phyloP scores from a whole-genome alignment of 2,113 vertebrate species.

The Vulpes lagopus region DNA sequence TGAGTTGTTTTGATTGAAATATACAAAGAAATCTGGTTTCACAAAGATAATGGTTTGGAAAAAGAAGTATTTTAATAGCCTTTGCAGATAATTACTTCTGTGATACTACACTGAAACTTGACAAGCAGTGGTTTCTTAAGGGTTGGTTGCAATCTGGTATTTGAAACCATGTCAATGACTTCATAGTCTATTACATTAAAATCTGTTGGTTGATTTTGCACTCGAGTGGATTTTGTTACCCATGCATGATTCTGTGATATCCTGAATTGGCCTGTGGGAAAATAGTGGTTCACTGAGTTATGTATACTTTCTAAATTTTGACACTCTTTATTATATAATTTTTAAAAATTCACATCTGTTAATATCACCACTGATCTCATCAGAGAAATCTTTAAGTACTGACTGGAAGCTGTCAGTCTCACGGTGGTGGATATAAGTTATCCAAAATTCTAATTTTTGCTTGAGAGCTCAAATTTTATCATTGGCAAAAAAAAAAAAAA shows the following conservation, averaged over 20 bases:
- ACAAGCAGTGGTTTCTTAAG: conserved; percentile 43
- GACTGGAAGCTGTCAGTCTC: neutral
- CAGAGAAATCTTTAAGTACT: neutral
- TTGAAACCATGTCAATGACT: conserved; percentile 31
- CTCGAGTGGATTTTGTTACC: conserved; percentile 6
- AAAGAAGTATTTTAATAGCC: conserved; percentile 37
- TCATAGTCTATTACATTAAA: neutral
- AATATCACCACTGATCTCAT: conserved; percentile 28
- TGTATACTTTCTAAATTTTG: neutral
- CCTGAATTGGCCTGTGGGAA: neutral
- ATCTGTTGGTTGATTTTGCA: neutral
- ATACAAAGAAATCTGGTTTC: neutral
- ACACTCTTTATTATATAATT: neutral
- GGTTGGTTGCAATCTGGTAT: conserved; percentile 23
- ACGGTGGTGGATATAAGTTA: neutral
- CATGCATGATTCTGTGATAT: neutral
- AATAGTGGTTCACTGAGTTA: conserved; percentile 36
- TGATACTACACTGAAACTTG: conserved; percentile 11
- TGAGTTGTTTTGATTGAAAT: conserved; percentile 8
- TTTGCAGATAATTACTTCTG: conserved; percentile 12
- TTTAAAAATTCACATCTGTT: neutral
- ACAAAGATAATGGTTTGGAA: conserved; percentile 6
- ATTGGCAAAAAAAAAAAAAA: neutral
- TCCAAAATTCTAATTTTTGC: conserved; percentile 49
- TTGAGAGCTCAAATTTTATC: conserved; percentile 38